Evolutionary conservation across 2,113 vertebrate genomes (phyloP).

Genomic region (Mesocricetus auratus): DNA sequence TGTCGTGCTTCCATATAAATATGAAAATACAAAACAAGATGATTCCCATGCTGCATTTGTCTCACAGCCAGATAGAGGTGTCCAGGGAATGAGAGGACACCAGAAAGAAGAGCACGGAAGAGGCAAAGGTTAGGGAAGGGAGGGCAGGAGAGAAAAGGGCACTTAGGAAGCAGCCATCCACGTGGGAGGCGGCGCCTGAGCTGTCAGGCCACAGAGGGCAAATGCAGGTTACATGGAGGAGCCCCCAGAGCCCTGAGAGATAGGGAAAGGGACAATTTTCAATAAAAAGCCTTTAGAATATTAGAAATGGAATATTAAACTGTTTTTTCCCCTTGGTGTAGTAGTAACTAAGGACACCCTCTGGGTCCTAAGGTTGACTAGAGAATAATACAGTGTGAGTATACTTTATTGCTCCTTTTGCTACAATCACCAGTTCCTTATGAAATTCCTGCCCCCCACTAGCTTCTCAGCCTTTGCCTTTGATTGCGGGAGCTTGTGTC

Average conservation of each 20-base stretch:
- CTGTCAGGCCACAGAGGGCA: background rate
- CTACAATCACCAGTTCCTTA: background rate
- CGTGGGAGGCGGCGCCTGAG: background rate
- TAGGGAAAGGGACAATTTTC: background rate
- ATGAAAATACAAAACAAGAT: background rate
- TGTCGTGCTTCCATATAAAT: background rate
- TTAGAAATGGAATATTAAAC: constrained; percentile 19
- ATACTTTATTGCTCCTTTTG: background rate
- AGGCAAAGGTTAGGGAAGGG: background rate
- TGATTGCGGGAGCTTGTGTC: background rate
- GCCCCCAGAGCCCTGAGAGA: background rate
- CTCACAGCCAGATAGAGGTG: background rate
- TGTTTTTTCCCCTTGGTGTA: background rate
- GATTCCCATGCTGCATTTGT: background rate
- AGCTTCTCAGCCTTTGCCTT: background rate
- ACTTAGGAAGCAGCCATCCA: background rate
- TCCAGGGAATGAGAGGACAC: background rate
- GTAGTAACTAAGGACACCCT: background rate
- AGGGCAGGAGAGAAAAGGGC: background rate
- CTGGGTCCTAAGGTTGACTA: background rate
- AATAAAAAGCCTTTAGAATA: constrained; percentile 21
- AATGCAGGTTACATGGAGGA: background rate
- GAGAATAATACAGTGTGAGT: background rate
- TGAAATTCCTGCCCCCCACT: background rate
- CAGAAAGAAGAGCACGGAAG: background rate